Conservation (phyloP, 1,140 invertebrate genomes). For the Procambarus clarkii region DNA sequence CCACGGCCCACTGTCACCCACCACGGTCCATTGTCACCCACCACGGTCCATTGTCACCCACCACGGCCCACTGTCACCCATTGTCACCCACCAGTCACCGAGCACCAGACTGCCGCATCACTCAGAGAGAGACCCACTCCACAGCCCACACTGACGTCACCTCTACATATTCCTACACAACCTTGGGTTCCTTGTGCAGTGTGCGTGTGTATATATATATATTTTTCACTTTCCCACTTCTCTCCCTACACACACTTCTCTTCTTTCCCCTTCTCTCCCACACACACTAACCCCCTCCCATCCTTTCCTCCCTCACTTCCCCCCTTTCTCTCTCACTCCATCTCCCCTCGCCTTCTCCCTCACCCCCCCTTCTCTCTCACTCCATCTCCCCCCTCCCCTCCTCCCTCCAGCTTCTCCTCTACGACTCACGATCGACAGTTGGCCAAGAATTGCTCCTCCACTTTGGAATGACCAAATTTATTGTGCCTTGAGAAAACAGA, state of each 20-base stretch:
- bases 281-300: background rate
- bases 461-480: background rate
- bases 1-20: no score
- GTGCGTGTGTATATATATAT: no score
- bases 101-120: no score
- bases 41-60: no score
- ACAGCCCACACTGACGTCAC: no score
- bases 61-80: no score
- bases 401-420: background rate
- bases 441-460: background rate
- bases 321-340: background rate
- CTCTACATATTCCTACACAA: no score
- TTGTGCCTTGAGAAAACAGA: conserved; percentile 12
- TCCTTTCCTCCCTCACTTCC: background rate
- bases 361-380: background rate
- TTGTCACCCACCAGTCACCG: no score
- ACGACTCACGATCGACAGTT: background rate
- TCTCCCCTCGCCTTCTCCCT: background rate
- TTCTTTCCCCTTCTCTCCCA: background rate
- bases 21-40: no score
- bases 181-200: no score
- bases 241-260: background rate
- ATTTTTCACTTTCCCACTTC: background rate
- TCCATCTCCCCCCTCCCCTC: background rate
- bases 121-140: no score